phyloP scores from a whole-genome alignment of 1,140 invertebrate species.

The Melitaea cinxia region DNA sequence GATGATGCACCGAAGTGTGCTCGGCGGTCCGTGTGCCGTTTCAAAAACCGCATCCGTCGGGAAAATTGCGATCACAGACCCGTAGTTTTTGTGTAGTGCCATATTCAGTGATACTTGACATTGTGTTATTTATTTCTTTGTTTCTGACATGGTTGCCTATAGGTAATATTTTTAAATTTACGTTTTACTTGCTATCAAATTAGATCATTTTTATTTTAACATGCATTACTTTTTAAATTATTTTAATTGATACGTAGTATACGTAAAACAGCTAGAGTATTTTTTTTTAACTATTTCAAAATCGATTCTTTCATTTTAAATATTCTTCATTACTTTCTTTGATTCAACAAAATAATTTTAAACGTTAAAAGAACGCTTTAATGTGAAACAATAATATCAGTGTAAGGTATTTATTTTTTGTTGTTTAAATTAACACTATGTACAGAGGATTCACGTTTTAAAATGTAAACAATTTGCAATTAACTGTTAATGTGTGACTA shows the following conservation, averaged over 20 bases:
- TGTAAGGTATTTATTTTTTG: neutral
- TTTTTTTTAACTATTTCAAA: too few species aligned
- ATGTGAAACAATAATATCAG: too few species aligned
- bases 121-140: constrained; percentile 45
- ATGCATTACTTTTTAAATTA: too few species aligned
- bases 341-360: too few species aligned
- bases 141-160: constrained; percentile 62
- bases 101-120: constrained; percentile 44
- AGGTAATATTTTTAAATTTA: constrained; percentile 49
- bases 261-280: too few species aligned
- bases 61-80: constrained; percentile 46
- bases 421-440: neutral
- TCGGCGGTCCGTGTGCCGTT: constrained; percentile 38
- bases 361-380: too few species aligned
- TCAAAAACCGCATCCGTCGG: constrained; percentile 44
- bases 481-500: constrained; percentile 25
- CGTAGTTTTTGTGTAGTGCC: constrained; percentile 48
- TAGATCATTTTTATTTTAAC: too few species aligned
- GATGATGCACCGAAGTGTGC: constrained; percentile 47
- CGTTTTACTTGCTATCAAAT: neutral
- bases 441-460: neutral
- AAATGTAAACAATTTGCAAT: constrained; percentile 14
- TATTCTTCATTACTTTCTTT: too few species aligned
- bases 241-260: too few species aligned
- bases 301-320: too few species aligned